Conservation (phyloP, 2,888 invertebrate species). For the Thymelicus lineola region DNA sequence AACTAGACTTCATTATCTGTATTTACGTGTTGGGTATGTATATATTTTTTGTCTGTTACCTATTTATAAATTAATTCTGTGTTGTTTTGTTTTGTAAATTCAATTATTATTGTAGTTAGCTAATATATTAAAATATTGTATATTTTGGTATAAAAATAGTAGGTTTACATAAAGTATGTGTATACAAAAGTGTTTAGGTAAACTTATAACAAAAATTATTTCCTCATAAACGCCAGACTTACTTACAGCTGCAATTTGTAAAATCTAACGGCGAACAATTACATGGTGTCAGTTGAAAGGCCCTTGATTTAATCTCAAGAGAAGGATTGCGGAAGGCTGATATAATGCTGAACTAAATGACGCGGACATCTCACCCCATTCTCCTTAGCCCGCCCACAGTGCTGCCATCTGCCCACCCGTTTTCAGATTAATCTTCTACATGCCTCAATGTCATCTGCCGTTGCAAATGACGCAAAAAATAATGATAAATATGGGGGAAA, state of each 20-base stretch:
- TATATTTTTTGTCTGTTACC: too few relatives aligned
- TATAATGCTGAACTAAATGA: slow-evolving; percentile 74
- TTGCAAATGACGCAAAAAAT: slow-evolving; percentile 74
- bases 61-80: too few relatives aligned
- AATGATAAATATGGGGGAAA: slow-evolving; percentile 60
- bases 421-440: slow-evolving; percentile 73
- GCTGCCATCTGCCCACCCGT: slow-evolving; percentile 46
- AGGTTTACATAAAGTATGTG: too few relatives aligned
- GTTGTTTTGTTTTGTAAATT: too few relatives aligned
- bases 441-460: slow-evolving; percentile 74
- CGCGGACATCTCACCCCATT: slow-evolving; percentile 57
- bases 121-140: too few relatives aligned
- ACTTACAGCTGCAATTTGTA: slow-evolving; percentile 37
- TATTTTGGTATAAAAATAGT: too few relatives aligned
- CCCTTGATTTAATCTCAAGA: slow-evolving; percentile 70
- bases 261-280: slow-evolving; percentile 41
- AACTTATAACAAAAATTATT: too few relatives aligned
- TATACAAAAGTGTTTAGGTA: too few relatives aligned
- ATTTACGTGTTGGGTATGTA: too few relatives aligned
- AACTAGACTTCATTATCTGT: too few relatives aligned
- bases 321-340: slow-evolving; percentile 60
- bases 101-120: too few relatives aligned
- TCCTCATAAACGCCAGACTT: not conserved
- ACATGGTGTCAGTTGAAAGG: slow-evolving; percentile 62
- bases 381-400: slow-evolving; percentile 38